Conservation (phyloP, 2,113 vertebrate genomes). For the Crypturellus undulatus region DNA sequence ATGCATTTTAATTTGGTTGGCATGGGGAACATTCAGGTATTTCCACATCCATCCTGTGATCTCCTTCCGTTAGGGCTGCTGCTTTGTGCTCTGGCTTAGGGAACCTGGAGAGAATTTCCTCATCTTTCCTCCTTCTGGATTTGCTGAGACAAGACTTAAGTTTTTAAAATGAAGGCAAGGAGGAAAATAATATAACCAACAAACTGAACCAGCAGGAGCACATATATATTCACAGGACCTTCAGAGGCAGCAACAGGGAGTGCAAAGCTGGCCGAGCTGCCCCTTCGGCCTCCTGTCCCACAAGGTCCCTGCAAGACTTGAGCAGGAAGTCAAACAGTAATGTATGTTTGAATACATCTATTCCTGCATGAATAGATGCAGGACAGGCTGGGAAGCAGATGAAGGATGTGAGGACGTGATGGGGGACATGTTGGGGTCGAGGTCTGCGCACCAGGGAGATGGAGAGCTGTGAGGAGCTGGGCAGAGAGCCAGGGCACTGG, state of each 20-base stretch:
- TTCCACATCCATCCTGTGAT: neutral
- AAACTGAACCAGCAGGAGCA: neutral
- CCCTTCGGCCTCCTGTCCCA: neutral
- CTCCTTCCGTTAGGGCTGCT: neutral
- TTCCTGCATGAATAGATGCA: neutral
- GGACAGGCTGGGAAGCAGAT: neutral
- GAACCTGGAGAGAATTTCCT: neutral
- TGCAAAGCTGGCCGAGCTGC: neutral
- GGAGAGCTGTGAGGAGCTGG: neutral
- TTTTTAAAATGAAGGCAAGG: neutral
- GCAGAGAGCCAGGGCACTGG: neutral
- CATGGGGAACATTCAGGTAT: neutral
- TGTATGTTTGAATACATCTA: neutral
- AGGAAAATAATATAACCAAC: neutral
- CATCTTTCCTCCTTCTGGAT: neutral
- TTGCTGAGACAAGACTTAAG: neutral
- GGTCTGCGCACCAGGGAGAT: neutral
- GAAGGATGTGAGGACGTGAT: neutral
- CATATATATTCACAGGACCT: neutral
- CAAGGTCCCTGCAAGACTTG: neutral
- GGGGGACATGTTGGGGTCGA: too few species aligned
- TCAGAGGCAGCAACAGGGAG: neutral
- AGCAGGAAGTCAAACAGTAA: neutral
- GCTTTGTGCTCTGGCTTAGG: neutral
- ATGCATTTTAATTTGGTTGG: neutral